Evolutionary conservation across 2,797 vertebrate species (phyloP).

Genomic region (Eulemur mongoz): DNA sequence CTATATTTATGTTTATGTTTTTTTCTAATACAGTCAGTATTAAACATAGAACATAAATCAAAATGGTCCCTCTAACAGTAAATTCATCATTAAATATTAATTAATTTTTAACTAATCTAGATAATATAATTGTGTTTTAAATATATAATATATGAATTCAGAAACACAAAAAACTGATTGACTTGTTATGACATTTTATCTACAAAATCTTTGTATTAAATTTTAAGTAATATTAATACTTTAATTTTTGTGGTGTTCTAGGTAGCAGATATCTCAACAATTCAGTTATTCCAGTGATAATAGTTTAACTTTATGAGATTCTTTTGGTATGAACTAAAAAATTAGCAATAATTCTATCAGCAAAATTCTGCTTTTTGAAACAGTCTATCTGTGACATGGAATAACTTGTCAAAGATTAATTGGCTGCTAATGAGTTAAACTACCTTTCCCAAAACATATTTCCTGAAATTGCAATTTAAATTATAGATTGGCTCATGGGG

Average conservation of each 20-base stretch:
- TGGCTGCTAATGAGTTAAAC: slow-evolving; percentile 77
- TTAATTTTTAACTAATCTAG: background rate
- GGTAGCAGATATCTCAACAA: background rate
- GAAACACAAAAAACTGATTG: background rate
- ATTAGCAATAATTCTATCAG: background rate
- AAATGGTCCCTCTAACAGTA: background rate
- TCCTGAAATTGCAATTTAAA: slow-evolving; percentile 77
- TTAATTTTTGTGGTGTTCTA: slow-evolving; percentile 59
- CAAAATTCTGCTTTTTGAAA: slow-evolving; percentile 62
- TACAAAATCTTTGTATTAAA: background rate
- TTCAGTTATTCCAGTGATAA: slow-evolving; percentile 61
- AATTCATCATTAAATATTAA: background rate
- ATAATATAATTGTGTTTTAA: background rate
- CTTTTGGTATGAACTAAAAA: slow-evolving; percentile 59
- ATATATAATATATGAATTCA: background rate
- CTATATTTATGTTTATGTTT: background rate
- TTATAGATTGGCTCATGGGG: slow-evolving; percentile 74
- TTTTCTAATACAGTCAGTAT: background rate
- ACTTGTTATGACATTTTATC: background rate
- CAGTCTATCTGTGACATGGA: slow-evolving; percentile 68
- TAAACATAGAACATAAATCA: background rate
- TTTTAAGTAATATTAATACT: slow-evolving; percentile 53
- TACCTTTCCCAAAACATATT: slow-evolving; percentile 79
- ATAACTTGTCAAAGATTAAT: slow-evolving; percentile 80
- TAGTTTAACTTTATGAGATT: slow-evolving; percentile 70